A percentile compares a stretch with the other conserved stretches of the same genome.
phyloP scores from a whole-genome alignment of 2,888 invertebrate species.

The Tipula helvola region DNA sequence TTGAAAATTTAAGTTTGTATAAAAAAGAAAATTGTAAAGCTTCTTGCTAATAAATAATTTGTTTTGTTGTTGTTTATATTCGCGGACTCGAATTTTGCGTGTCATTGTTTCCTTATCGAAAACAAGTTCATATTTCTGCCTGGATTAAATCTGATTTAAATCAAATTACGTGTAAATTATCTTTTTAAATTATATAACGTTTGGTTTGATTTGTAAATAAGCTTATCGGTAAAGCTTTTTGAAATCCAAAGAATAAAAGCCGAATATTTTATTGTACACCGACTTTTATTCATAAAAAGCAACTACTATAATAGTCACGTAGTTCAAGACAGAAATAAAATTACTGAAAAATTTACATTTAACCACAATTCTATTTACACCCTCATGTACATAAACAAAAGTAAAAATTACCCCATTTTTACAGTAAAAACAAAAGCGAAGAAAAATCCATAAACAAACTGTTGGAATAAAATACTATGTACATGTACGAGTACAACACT shows the following conservation, averaged over 20 bases:
- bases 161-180: not conserved
- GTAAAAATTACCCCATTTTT: not conserved
- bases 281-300: not conserved
- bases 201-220: not conserved
- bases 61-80: not conserved
- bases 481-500: too few relatives aligned
- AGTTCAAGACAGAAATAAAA: not conserved
- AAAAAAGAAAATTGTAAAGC: not conserved
- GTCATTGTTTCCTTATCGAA: not conserved
- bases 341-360: not conserved
- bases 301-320: not conserved
- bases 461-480: too few relatives aligned
- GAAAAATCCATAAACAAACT: too few relatives aligned
- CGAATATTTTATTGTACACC: not conserved
- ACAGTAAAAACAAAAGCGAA: too few relatives aligned
- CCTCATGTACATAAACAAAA: not conserved
- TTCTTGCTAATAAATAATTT: not conserved
- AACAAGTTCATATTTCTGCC: not conserved
- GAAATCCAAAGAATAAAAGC: not conserved
- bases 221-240: not conserved
- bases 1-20: not conserved
- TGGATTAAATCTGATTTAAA: not conserved
- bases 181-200: not conserved
- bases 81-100: not conserved
- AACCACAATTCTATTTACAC: not conserved